These are phyloP conservation scores for Luperina nickerlii DNA, from an alignment of 2,888 invertebrate genomes.

Conservation along the genomic window DNA sequence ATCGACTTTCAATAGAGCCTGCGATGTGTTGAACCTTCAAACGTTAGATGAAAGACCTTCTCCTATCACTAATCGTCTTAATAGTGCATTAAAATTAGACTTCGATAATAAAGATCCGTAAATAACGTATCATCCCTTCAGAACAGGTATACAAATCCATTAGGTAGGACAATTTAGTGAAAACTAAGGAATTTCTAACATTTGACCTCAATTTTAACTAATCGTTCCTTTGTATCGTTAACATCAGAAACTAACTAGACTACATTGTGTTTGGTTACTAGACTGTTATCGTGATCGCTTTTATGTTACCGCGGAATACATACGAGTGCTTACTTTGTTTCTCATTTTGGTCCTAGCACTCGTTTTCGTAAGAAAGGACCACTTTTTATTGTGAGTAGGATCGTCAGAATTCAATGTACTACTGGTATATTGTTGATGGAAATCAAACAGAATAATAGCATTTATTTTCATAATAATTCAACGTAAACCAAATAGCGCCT, in stretches of 20 bases:
- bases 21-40: slow-evolving; percentile 62
- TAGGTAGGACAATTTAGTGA: background rate
- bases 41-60: slow-evolving; percentile 56
- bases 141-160: background rate
- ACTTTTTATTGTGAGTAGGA: background rate
- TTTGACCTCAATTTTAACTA: slow-evolving; percentile 41
- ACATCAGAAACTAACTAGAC: slow-evolving; percentile 9
- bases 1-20: slow-evolving; percentile 66
- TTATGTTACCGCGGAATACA: slow-evolving; percentile 29
- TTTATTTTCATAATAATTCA: background rate
- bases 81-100: slow-evolving; percentile 55
- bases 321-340: slow-evolving; percentile 15
- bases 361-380: slow-evolving; percentile 1
- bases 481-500: background rate
- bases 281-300: slow-evolving; percentile 47
- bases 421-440: too few relatives aligned
- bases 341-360: slow-evolving; percentile 3
- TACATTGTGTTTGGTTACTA: slow-evolving; percentile 43
- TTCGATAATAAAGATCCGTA: background rate
- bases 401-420: too few relatives aligned
- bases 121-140: slow-evolving; percentile 11
- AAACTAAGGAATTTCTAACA: slow-evolving; percentile 28
- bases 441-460: background rate
- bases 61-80: slow-evolving; percentile 39
- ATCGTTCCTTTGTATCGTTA: slow-evolving; percentile 33